Base-by-base conservation (phyloP, 2,113 vertebrate species). In the Crotalus viridis region DNA sequence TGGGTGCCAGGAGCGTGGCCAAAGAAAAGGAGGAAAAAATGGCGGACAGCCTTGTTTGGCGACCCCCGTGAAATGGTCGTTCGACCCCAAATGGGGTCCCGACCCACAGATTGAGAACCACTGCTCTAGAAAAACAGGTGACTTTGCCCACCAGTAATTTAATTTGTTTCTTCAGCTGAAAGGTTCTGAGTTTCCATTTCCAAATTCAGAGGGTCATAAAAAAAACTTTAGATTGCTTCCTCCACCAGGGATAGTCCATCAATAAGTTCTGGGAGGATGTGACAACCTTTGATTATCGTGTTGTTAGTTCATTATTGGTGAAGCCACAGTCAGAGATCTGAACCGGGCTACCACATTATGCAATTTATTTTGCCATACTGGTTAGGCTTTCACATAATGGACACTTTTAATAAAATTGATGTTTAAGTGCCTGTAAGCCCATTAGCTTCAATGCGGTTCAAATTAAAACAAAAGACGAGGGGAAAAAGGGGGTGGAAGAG, bases 371-470 rank as follows among this genome's bases (percentile, higher is more conserved):
- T 92, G 39, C 74, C 85, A 90, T 33, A 87, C 21, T 9, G 28
- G 89, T 93, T 95, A 89, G 91, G 87, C 91, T 46, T 85, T 94
- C 22, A 88, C 64, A 91, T 95, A 94, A 94, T 95, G 93, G 91
- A 89, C 39, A 10, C 88, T 88, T 93, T 96, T 93, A 95, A 92
- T 13, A 89, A 81, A 95, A 93, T 89, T 94, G 52, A 94, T 94
- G 93, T 97, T 96, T 93, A 96, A 94, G 97, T 95, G 94, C 55
- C 89, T 95, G 97, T 96, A 93, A 95, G 92, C 90, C 92, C 57
- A 74, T 97, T 96, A 96, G 96, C 92, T 96, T 97, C 94, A 91
- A 4, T 94, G 91, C 26, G 81, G 74, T 87, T 74, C 85, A 88
- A 33, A 94, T 95, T 96, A 96, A 93, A 95, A 28, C 91, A 95